A percentile compares a stretch with the other conserved stretches of the same genome.
phyloP scores from a whole-genome alignment of 2,888 invertebrate genomes.

The Onthophagus sagittarius region DNA sequence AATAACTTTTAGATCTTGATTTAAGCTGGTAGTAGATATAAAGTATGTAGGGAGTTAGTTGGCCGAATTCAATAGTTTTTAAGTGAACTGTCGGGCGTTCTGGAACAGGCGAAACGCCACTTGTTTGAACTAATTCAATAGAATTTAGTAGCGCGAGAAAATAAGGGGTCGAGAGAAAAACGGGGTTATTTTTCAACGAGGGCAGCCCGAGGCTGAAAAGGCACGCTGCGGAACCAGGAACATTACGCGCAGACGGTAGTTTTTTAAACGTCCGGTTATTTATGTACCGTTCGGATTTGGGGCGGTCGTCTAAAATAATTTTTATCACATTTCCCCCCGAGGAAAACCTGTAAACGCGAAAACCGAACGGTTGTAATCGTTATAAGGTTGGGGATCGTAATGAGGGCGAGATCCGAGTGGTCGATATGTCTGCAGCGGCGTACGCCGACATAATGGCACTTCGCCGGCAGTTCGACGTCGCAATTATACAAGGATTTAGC shows the following conservation, averaged over 20 bases:
- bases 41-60: background rate
- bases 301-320: background rate
- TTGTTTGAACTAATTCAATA: conserved; percentile 12
- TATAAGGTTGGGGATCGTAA: background rate
- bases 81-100: background rate
- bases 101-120: conserved; percentile 11
- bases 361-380: background rate
- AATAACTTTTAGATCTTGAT: background rate
- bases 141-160: conserved; percentile 10
- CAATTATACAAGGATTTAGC: conserved; percentile 30
- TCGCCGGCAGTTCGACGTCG: conserved; percentile 25
- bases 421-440: background rate
- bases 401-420: background rate
- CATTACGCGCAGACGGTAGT: background rate
- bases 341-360: background rate
- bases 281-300: background rate
- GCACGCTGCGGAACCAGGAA: background rate
- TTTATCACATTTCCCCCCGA: background rate
- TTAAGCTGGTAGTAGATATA: background rate
- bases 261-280: background rate
- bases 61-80: background rate
- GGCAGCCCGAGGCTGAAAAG: background rate
- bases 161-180: conserved; percentile 6
- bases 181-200: conserved; percentile 3
- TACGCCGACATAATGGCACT: conserved; percentile 4